These are phyloP conservation scores for Mylabris phalerata DNA, from an alignment of 1,140 invertebrate species.

Conservation along the genomic window DNA sequence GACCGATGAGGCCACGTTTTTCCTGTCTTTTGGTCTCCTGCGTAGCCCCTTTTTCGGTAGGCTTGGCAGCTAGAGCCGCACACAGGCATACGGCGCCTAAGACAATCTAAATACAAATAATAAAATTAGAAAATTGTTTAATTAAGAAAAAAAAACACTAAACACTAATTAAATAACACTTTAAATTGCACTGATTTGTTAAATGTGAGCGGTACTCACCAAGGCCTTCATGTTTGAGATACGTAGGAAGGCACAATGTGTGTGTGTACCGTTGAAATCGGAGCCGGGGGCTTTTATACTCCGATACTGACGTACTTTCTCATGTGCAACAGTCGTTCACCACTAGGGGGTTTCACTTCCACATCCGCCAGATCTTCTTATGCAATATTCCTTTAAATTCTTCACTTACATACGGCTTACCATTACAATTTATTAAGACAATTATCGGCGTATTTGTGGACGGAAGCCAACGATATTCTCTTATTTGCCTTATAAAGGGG, in stretches of 20 bases:
- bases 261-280: conserved; percentile 6
- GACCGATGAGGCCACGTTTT: conserved; percentile 40
- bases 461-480: too few relatives aligned
- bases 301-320: conserved; percentile 34
- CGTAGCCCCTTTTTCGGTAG: conserved; percentile 31
- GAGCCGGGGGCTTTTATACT: conserved; percentile 34
- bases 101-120: conserved; percentile 33
- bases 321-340: conserved; percentile 32
- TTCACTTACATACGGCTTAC: too few relatives aligned
- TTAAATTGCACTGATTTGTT: conserved; percentile 6
- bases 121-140: not conserved
- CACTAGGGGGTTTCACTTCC: conserved; percentile 37
- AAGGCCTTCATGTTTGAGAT: conserved; percentile 39
- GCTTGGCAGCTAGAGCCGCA: conserved; percentile 38
- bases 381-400: conserved; percentile 16
- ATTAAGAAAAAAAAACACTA: conserved; percentile 13
- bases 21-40: conserved; percentile 42
- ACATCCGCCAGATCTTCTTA: conserved; percentile 31
- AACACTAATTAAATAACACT: conserved; percentile 12
- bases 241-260: conserved; percentile 36
- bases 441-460: too few relatives aligned
- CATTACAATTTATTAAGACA: too few relatives aligned
- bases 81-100: conserved; percentile 37
- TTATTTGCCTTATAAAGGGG: too few relatives aligned
- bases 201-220: conserved; percentile 30